Evolutionary conservation across 2,113 vertebrate genomes (phyloP).

Genomic region (Nycticryphes semicollaris): DNA sequence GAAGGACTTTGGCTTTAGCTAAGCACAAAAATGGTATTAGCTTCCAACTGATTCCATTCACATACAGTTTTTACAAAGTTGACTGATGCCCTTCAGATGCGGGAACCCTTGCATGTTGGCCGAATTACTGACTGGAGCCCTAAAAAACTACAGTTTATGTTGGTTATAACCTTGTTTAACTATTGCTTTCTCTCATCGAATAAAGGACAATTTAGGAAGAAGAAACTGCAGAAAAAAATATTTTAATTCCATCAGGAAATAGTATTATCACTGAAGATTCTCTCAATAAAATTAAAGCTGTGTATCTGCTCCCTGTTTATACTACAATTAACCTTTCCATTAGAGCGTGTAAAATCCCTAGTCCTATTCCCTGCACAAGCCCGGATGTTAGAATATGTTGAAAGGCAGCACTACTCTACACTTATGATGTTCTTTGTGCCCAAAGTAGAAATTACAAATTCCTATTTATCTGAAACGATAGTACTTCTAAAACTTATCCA

Average conservation of each 20-base stretch:
- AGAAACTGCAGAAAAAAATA: neutral
- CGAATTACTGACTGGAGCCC: neutral
- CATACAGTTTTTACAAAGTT: neutral
- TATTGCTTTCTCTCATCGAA: neutral
- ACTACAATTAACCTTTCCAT: neutral
- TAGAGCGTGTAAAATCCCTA: neutral
- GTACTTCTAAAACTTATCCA: neutral
- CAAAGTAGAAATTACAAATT: neutral
- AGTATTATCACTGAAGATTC: neutral
- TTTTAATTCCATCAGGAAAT: neutral
- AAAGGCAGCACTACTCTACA: neutral
- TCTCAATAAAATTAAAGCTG: neutral
- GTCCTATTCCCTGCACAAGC: neutral
- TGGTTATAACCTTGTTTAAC: neutral
- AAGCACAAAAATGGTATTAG: neutral
- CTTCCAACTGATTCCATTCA: neutral
- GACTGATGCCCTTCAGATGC: fast-evolving
- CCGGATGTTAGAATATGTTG: neutral
- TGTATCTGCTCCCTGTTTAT: neutral
- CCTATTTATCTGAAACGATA: neutral
- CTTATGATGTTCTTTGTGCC: neutral
- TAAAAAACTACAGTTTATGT: neutral
- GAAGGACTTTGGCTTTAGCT: neutral
- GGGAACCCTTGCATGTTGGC: neutral
- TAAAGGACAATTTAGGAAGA: neutral